A percentile compares a stretch with the other conserved stretches of the same genome.
These are phyloP conservation scores for Keiferia lycopersicella DNA, from an alignment of 2,888 invertebrate genomes.

Conservation along the genomic window DNA sequence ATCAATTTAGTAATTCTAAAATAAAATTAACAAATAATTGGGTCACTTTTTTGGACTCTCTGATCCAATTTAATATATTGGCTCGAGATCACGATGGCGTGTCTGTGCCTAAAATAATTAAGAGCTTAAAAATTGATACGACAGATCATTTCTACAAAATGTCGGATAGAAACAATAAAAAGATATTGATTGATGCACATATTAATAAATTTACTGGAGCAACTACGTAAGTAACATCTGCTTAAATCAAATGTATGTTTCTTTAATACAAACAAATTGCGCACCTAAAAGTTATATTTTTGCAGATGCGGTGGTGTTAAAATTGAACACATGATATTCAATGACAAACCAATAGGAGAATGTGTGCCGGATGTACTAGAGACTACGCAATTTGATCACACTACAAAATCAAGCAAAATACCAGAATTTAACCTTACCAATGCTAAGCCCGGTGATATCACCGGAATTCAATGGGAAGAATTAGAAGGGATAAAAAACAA, in stretches of 20 bases:
- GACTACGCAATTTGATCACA: too few species aligned
- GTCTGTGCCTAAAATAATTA: conserved; percentile 8
- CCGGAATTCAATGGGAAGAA: background rate
- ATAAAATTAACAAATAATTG: conserved; percentile 4
- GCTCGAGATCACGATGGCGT: background rate
- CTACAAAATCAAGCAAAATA: background rate
- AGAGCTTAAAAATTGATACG: background rate
- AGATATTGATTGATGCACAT: background rate
- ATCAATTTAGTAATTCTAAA: background rate
- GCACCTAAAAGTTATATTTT: background rate
- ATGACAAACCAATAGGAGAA: background rate
- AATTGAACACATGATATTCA: background rate
- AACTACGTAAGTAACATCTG: background rate
- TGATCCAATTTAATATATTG: conserved; percentile 17
- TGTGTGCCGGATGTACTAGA: background rate
- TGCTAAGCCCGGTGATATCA: background rate
- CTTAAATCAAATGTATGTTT: background rate
- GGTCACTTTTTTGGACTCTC: conserved; percentile 8
- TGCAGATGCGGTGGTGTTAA: conserved; percentile 8
- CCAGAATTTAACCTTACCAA: background rate
- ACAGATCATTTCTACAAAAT: background rate
- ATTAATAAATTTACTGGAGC: background rate
- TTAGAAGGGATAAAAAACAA: background rate
- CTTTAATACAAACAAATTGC: background rate
- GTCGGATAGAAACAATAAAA: background rate